Conservation (phyloP, 2,888 invertebrate genomes). For the Cryptosula pallasiana region DNA sequence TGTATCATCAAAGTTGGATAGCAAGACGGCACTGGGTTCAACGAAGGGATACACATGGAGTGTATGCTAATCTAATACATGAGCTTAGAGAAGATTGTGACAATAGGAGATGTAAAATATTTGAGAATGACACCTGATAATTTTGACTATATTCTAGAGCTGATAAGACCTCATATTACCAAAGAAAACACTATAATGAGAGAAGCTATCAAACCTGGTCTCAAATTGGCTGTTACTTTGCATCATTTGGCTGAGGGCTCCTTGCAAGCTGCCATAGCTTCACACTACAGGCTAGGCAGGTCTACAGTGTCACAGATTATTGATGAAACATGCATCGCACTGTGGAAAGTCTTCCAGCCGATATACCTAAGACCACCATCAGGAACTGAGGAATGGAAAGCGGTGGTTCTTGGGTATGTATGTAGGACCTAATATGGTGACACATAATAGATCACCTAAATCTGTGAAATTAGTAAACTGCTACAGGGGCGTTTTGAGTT, state of each 20-base stretch:
- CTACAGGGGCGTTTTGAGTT: too few species aligned
- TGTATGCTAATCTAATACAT: neutral
- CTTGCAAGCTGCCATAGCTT: neutral
- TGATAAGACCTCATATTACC: neutral
- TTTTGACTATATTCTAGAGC: neutral
- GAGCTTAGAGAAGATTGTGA: slow-evolving; percentile 2
- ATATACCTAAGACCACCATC: neutral
- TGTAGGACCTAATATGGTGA: too few species aligned
- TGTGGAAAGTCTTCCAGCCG: neutral
- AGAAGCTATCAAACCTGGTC: neutral
- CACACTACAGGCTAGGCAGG: slow-evolving; percentile 7
- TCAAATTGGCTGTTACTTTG: slow-evolving; percentile 9
- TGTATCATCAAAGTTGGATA: too few species aligned
- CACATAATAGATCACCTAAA: too few species aligned
- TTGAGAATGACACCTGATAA: slow-evolving; percentile 6
- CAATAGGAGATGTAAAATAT: neutral
- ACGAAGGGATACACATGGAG: neutral
- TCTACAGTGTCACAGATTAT: neutral
- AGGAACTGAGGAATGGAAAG: neutral
- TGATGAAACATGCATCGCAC: neutral
- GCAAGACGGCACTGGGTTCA: neutral
- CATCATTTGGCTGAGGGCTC: slow-evolving; percentile 13
- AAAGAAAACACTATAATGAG: neutral
- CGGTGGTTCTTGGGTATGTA: neutral
- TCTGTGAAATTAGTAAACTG: too few species aligned